A percentile compares a stretch with the other conserved stretches of the same genome.
phyloP scores from a whole-genome alignment of 2,113 vertebrate genomes.

The Podocnemis expansa region DNA sequence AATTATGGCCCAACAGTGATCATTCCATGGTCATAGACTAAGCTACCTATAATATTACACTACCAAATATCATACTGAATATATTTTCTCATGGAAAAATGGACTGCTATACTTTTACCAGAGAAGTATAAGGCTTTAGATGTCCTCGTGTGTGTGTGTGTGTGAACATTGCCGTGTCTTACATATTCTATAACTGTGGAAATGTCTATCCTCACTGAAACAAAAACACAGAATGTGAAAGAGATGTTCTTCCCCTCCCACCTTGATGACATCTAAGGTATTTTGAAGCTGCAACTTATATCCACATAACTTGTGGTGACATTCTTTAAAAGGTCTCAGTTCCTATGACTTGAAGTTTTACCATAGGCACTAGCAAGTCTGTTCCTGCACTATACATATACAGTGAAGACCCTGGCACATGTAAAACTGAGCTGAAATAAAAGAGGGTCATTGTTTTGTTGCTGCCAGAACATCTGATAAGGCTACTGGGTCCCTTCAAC shows the following conservation, averaged over 20 bases:
- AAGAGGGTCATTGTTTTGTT: not conserved
- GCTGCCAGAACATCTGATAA: accelerated
- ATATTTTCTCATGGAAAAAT: not conserved
- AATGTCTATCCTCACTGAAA: not conserved
- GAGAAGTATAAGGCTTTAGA: not conserved
- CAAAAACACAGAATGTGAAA: accelerated
- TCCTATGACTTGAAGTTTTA: not conserved
- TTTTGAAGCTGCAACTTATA: not conserved
- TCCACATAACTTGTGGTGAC: not conserved
- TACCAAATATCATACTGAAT: not conserved
- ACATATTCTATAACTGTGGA: not conserved
- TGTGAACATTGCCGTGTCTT: not conserved
- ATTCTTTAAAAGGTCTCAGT: not conserved
- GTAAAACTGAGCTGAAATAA: not conserved
- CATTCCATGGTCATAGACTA: not conserved
- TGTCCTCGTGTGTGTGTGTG: not conserved
- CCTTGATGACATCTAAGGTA: not conserved
- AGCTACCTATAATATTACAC: not conserved
- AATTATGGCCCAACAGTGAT: not conserved
- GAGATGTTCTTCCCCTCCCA: not conserved
- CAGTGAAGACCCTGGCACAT: not conserved
- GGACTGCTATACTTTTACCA: not conserved
- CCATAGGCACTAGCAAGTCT: not conserved
- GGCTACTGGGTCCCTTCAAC: not conserved
- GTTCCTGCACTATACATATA: not conserved